These are phyloP conservation scores for Misgurnus anguillicaudatus DNA, from an alignment of 2,113 vertebrate species.

Conservation along the genomic window DNA sequence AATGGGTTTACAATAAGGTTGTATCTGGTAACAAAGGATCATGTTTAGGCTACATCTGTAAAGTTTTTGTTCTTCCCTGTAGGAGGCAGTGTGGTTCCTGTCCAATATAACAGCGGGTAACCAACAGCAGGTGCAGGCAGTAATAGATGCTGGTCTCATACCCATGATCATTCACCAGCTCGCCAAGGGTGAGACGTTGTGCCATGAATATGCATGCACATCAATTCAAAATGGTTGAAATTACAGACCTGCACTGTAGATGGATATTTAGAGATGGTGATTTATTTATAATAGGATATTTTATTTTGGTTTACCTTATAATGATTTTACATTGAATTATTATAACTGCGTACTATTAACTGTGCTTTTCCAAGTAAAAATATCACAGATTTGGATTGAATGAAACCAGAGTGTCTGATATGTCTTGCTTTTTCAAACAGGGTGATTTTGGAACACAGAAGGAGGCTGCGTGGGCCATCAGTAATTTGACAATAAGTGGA, in stretches of 20 bases:
- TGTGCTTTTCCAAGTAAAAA: no score
- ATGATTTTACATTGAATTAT: not conserved
- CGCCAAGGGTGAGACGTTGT: constrained; percentile 86
- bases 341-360: no score
- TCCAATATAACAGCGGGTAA: constrained; percentile 99
- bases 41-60: constrained; percentile 21
- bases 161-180: constrained; percentile 99
- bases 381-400: no score
- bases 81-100: constrained; percentile 99
- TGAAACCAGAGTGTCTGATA: not conserved
- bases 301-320: not conserved
- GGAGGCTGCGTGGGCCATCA: constrained; percentile 99
- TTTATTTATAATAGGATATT: not conserved
- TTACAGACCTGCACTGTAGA: not conserved
- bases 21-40: not conserved
- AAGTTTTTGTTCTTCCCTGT: constrained; percentile 59
- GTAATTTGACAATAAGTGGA: constrained; percentile 99
- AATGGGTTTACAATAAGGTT: no score
- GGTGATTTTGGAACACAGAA: constrained; percentile 99
- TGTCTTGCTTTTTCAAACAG: constrained; percentile 69
- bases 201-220: no score
- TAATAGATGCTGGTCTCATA: constrained; percentile 96
- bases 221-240: not conserved
- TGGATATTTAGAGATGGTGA: no score
- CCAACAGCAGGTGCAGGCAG: constrained; percentile 98